These are phyloP conservation scores for Rhabditophanes sp. DNA, from an alignment of 2,888 invertebrate genomes.

Conservation along the genomic window DNA sequence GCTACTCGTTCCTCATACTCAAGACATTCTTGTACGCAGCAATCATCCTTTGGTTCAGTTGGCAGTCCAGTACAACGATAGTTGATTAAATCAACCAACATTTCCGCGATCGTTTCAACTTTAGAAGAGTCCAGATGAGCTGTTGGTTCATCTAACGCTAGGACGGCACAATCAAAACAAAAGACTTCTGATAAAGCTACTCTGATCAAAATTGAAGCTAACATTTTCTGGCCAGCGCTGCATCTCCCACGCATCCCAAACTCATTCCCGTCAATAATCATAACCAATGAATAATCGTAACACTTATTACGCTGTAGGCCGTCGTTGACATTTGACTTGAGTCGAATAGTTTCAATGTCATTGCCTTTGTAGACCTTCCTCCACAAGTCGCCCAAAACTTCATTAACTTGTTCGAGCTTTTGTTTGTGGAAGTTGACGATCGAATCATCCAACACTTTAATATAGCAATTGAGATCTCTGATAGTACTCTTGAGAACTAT, in stretches of 20 bases:
- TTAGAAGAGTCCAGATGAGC: conserved; percentile 86
- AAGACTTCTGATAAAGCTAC: conserved; percentile 93
- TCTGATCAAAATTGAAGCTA: conserved; percentile 84
- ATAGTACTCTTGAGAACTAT: too few species aligned
- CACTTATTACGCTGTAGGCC: too few species aligned
- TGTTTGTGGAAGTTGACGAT: conserved; percentile 72
- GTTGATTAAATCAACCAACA: too few species aligned
- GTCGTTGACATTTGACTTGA: too few species aligned
- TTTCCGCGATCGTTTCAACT: too few species aligned
- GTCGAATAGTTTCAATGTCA: conserved; percentile 87
- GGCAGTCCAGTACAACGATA: too few species aligned
- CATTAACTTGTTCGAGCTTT: conserved; percentile 82
- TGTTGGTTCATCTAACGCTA: conserved; percentile 93
- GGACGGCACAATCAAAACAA: conserved; percentile 78
- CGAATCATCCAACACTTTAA: conserved; percentile 64
- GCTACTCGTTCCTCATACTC: conserved; percentile 3
- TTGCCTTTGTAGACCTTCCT: conserved; percentile 65
- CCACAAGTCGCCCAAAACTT: conserved; percentile 70
- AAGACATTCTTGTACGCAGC: too few species aligned
- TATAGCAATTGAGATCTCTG: conserved; percentile 69
- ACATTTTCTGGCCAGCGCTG: conserved; percentile 83
- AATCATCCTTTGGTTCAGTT: too few species aligned
- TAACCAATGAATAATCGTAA: conserved; percentile 58
- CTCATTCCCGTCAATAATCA: conserved; percentile 55
- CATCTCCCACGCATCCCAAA: conserved; percentile 94